Percentiles rank a stretch among this genome's conserved stretches.
Evolutionary conservation across 1,140 invertebrate genomes (phyloP).

Genomic region (Drosophila rufa): DNA sequence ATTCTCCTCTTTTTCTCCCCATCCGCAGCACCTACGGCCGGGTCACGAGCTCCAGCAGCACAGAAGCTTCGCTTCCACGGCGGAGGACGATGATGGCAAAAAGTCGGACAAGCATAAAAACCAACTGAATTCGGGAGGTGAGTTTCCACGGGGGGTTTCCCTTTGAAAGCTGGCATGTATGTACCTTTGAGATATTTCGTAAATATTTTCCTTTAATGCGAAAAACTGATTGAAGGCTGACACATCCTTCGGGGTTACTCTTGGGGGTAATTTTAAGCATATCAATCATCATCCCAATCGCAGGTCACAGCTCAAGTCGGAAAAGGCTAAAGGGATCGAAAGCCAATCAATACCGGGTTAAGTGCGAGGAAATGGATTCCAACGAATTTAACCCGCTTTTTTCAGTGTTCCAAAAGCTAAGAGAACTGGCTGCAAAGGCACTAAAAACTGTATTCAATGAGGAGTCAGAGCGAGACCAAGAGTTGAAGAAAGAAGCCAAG

Average conservation of each 20-base stretch:
- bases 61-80: conserved; percentile 61
- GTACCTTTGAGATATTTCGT: conserved; percentile 34
- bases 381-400: too few species aligned
- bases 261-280: not conserved
- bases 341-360: not conserved
- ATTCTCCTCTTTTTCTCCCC: conserved; percentile 12
- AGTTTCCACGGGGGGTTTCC: conserved; percentile 9
- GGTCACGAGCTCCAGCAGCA: conserved; percentile 58
- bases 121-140: conserved; percentile 49
- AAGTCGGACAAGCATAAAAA: conserved; percentile 62
- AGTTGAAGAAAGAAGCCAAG: not conserved
- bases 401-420: not conserved
- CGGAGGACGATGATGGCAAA: conserved; percentile 53
- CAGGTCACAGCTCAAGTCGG: conserved; percentile 13
- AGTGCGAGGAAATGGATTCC: not conserved
- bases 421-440: not conserved
- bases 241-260: not conserved
- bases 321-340: not conserved
- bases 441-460: not conserved
- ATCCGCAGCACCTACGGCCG: conserved; percentile 31
- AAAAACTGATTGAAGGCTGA: conserved; percentile 47
- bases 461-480: not conserved
- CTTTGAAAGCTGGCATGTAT: conserved; percentile 13
- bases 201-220: conserved; percentile 67
- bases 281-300: conserved; percentile 31